phyloP scores from a whole-genome alignment of 2,888 invertebrate genomes.

The Tolmerus cingulatus region DNA sequence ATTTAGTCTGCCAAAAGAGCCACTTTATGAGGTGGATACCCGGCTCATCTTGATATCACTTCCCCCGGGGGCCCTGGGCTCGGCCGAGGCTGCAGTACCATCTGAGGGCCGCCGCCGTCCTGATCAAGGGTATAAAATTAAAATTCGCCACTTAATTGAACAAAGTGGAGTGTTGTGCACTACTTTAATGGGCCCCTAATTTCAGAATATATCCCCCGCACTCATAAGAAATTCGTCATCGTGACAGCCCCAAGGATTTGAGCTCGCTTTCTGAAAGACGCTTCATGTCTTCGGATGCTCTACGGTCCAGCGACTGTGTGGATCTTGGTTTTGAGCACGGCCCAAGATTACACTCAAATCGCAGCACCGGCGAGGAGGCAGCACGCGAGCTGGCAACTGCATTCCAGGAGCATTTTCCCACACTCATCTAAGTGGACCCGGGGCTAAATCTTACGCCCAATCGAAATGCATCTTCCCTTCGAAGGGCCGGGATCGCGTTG shows the following conservation, averaged over 20 bases:
- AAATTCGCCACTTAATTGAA: constrained; percentile 37
- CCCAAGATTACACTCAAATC: background rate
- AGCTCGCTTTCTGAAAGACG: background rate
- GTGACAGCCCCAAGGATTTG: constrained; percentile 47
- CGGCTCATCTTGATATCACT: constrained; percentile 8
- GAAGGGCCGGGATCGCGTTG: background rate
- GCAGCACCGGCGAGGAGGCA: background rate
- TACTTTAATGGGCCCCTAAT: constrained; percentile 33
- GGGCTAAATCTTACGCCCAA: constrained; percentile 34
- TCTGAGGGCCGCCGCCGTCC: background rate
- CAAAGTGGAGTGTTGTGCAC: constrained; percentile 30
- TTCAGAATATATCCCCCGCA: constrained; percentile 25
- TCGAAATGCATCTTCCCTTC: constrained; percentile 19
- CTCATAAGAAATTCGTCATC: constrained; percentile 43
- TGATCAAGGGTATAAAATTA: constrained; percentile 28
- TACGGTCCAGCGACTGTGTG: background rate
- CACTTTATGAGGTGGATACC: constrained; percentile 19
- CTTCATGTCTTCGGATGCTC: background rate
- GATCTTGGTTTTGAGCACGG: background rate
- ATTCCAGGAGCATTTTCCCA: constrained; percentile 43
- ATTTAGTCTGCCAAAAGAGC: background rate
- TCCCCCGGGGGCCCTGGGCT: background rate
- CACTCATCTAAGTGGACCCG: constrained; percentile 25
- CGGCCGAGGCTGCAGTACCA: background rate
- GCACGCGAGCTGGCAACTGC: constrained; percentile 30